Evolutionary conservation across 2,113 vertebrate genomes (phyloP), one percentile per base, ranked within the genome.

Genomic region (Sebastes schlegelii): DNA sequence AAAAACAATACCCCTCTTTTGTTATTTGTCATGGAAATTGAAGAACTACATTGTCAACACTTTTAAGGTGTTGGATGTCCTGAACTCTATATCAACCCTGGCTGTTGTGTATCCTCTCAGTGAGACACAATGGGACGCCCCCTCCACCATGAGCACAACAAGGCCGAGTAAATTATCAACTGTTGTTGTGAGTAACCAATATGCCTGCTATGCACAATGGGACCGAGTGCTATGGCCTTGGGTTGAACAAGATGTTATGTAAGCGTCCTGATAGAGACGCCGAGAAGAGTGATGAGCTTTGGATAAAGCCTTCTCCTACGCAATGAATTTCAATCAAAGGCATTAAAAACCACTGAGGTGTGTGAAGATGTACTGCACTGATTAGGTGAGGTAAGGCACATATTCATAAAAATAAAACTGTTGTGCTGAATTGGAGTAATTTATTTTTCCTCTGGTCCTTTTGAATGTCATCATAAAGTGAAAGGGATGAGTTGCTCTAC

Each of bases 241-340:
- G 76, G 88, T 84, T 87, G 57, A 85, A 89, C 77, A 83, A 78
- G 68, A 68, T 68, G 75, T 86, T 87, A 61, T 45, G 57, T 83
- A 87, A 91, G 70, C 74, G n/a, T 49, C 87, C 61, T 73, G 62
- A 67, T 82, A 62, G 71, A 87, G 75, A 66, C 10, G 11, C 0
- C 70, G 55, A 52, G 51, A 73, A 80, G 55, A 82, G 68, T 49
- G 70, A 77, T 76, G 79, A 83, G 78, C 57, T 74, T 63, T 43
- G 58, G 77, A 89, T 76, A 75, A 87, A 79, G 55, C 74, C 23
- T 42, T 85, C 10, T 86, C 73, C 76, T 64, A 63, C 5, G 45
- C 63, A 60, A 64, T 84, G 26, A 77, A 85, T 86, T 89, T 64
- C 74, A 75, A 87, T 86, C 64, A 87, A 79, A 83, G 45, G 60